These are phyloP conservation scores for Toxotes lorentzi DNA, from an alignment of 2,797 vertebrate genomes.

Conservation along the genomic window DNA sequence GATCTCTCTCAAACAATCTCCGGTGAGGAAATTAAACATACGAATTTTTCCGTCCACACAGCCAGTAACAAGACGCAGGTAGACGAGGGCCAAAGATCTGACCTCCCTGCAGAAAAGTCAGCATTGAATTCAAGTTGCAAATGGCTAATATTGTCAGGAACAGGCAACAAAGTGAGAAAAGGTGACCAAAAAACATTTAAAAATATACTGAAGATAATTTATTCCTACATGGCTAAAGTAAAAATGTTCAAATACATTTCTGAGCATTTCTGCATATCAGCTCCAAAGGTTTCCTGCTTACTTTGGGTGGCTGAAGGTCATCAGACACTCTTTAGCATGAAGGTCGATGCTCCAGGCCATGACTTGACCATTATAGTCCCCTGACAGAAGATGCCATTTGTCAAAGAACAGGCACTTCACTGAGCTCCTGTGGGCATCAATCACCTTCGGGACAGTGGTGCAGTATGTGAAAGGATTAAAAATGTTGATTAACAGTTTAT, in stretches of 20 bases:
- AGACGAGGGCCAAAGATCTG: conserved; percentile 85
- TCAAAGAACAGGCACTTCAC: conserved; percentile 90
- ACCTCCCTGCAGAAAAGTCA: conserved; percentile 86
- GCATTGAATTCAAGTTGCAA: not conserved
- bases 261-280: not conserved
- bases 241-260: not conserved
- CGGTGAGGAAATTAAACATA: conserved; percentile 90
- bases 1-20: conserved; percentile 88
- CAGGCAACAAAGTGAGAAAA: not conserved
- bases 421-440: conserved; percentile 85
- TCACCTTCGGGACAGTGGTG: conserved; percentile 72
- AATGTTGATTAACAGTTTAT: too few relatives aligned
- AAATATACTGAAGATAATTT: not conserved
- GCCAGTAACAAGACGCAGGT: conserved; percentile 91
- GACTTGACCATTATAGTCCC: conserved; percentile 84
- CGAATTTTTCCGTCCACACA: conserved; percentile 92
- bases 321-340: conserved; percentile 82
- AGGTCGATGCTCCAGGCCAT: conserved; percentile 90
- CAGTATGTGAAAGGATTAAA: too few relatives aligned
- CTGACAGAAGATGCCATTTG: conserved; percentile 90
- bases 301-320: conserved; percentile 89
- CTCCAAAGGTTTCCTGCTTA: conserved; percentile 66
- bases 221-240: too few relatives aligned
- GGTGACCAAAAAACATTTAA: not conserved
- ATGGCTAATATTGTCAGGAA: not conserved